Conservation (phyloP, 2,797 vertebrate genomes). For the Leucoraja ocellata region DNA sequence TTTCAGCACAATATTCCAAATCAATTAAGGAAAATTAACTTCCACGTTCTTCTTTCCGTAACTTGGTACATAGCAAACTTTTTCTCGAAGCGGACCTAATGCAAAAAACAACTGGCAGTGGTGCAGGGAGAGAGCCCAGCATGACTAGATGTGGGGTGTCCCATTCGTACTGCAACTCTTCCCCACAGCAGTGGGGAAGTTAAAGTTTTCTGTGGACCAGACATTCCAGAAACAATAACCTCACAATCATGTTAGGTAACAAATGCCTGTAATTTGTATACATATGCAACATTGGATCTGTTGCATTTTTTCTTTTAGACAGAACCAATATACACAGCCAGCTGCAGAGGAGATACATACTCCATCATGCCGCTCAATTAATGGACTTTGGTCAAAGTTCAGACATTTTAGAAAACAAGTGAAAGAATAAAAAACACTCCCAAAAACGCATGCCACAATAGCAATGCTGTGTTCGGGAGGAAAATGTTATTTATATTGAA, state of each 20-base stretch:
- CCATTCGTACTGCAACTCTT: neutral
- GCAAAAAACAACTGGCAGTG: neutral
- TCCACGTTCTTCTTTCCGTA: neutral
- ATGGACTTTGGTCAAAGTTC: conserved; percentile 29
- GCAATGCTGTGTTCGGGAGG: no score
- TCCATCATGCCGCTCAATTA: neutral
- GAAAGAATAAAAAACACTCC: conserved; percentile 16
- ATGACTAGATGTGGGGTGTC: neutral
- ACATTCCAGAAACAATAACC: conserved; percentile 22
- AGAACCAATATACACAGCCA: neutral
- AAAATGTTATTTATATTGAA: neutral
- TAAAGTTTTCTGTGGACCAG: neutral
- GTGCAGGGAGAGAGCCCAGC: neutral
- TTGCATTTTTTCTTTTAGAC: neutral
- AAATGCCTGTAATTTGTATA: conserved; percentile 32
- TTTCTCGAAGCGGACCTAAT: neutral
- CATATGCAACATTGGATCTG: neutral
- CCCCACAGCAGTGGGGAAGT: no score
- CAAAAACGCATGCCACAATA: neutral
- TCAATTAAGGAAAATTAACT: neutral
- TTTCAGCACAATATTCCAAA: neutral
- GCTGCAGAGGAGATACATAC: neutral
- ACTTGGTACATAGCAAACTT: neutral
- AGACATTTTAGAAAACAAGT: neutral
- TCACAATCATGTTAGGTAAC: neutral